phyloP scores from a whole-genome alignment of 2,888 invertebrate species.

The Argynnis bischoffii region DNA sequence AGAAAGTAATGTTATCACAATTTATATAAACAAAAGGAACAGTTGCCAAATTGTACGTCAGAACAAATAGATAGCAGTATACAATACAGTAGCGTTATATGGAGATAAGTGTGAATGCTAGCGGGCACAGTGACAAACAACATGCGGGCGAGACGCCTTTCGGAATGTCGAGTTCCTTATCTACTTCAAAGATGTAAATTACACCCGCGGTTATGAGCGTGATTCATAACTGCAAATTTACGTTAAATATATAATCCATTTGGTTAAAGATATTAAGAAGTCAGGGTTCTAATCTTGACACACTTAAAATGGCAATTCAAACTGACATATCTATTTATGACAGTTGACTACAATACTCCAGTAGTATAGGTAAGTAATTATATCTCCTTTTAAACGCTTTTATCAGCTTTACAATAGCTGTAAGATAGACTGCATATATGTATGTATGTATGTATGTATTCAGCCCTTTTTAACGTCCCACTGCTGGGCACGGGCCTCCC shows the following conservation, averaged over 20 bases:
- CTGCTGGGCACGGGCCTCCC: too few relatives aligned
- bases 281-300: too few relatives aligned
- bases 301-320: not conserved
- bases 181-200: slow-evolving; percentile 29
- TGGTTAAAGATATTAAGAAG: too few relatives aligned
- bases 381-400: too few relatives aligned
- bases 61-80: slow-evolving; percentile 32
- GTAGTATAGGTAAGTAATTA: not conserved
- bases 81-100: slow-evolving; percentile 36
- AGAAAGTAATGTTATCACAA: slow-evolving; percentile 10
- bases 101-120: slow-evolving; percentile 36
- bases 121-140: slow-evolving; percentile 32
- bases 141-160: slow-evolving; percentile 33
- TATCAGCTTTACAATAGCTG: too few relatives aligned
- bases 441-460: too few relatives aligned
- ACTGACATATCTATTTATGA: not conserved
- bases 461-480: too few relatives aligned
- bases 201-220: slow-evolving; percentile 22
- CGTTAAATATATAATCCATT: not conserved
- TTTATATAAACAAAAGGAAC: slow-evolving; percentile 8
- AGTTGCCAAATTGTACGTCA: slow-evolving; percentile 28
- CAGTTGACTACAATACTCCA: not conserved
- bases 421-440: too few relatives aligned
- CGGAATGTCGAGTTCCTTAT: slow-evolving; percentile 30
- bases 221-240: slow-evolving; percentile 9